phyloP scores from a whole-genome alignment of 2,113 vertebrate genomes.

The Calypte anna region DNA sequence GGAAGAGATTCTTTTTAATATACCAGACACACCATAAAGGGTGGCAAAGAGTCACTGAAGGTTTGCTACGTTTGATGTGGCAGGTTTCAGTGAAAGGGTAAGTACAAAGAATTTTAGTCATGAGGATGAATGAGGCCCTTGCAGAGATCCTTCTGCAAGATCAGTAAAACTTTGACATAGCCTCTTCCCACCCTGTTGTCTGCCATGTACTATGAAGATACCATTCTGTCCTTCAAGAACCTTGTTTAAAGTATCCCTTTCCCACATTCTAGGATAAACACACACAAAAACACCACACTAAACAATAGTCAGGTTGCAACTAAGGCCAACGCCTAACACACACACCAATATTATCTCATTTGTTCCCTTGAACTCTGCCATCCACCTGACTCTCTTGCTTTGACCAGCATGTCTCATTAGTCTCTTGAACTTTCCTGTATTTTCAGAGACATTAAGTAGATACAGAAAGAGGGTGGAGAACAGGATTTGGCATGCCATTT shows the following conservation, averaged over 20 bases:
- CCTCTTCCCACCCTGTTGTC: background rate
- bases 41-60: background rate
- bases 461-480: background rate
- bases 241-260: background rate
- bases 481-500: background rate
- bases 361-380: background rate
- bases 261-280: background rate
- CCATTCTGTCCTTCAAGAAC: background rate
- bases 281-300: background rate
- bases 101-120: background rate
- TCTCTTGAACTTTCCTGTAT: background rate
- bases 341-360: accelerated
- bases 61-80: background rate
- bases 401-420: background rate
- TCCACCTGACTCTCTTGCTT: background rate
- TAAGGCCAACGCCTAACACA: background rate
- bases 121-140: background rate
- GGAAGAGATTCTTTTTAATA: background rate
- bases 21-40: background rate
- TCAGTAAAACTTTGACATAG: background rate
- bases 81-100: background rate
- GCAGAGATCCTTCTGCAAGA: background rate
- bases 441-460: background rate
- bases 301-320: background rate
- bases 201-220: background rate